Conservation (phyloP, 2,113 vertebrate species). For the Hemiprocne comata region DNA sequence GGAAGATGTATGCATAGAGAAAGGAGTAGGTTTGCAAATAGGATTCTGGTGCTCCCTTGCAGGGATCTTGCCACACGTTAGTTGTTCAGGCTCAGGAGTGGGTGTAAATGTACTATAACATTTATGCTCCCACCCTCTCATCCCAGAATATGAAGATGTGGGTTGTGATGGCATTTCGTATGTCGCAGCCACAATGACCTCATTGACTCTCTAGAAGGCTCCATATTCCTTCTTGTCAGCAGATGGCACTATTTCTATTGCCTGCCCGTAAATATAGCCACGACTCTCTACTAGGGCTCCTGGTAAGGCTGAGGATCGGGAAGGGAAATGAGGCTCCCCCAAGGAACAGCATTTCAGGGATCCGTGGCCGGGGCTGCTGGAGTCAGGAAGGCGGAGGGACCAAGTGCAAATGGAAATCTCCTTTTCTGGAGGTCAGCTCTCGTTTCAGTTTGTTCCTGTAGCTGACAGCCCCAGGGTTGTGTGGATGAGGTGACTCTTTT, state of each 20-base stretch:
- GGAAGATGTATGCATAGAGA: neutral
- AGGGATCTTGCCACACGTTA: neutral
- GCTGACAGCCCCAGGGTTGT: neutral
- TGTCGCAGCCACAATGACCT: neutral
- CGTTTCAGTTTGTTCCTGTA: fast-evolving
- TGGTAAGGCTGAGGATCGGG: neutral
- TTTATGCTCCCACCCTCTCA: neutral
- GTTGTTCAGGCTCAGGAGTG: neutral
- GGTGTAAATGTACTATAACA: neutral
- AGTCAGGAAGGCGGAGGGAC: fast-evolving
- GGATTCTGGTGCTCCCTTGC: neutral
- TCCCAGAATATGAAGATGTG: neutral
- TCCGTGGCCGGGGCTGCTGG: neutral
- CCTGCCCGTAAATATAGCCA: neutral
- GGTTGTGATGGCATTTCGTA: neutral
- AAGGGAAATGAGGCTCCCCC: neutral
- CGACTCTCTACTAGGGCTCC: neutral
- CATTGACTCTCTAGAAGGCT: neutral
- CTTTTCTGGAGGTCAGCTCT: neutral
- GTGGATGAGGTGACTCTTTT: neutral
- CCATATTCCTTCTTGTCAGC: neutral
- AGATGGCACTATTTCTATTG: conserved; percentile 54
- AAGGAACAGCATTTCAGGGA: neutral
- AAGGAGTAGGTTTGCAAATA: neutral
- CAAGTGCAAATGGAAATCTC: neutral